Percentiles rank a stretch among this genome's conserved stretches.
Evolutionary conservation across 2,888 invertebrate genomes (phyloP).

Genomic region (Eilema sororculum): DNA sequence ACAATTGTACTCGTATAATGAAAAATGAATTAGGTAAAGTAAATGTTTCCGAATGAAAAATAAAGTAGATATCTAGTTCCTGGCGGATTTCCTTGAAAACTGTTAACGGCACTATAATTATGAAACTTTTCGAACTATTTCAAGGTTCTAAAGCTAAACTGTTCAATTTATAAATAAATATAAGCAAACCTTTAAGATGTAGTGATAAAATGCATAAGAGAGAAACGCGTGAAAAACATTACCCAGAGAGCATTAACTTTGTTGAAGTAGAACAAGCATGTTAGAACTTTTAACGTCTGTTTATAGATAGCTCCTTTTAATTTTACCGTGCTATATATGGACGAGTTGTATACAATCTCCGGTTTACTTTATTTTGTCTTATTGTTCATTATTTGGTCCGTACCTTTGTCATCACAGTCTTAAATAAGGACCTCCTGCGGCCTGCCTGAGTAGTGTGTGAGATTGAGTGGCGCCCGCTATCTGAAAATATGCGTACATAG

Average conservation of each 20-base stretch:
- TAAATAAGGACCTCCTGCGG: conserved; percentile 27
- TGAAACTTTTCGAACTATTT: background rate
- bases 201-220: conserved; percentile 8
- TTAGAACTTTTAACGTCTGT: background rate
- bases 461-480: conserved; percentile 7
- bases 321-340: too few relatives aligned
- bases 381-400: background rate
- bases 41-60: background rate
- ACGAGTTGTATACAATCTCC: too few relatives aligned
- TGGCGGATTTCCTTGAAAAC: background rate
- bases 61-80: background rate
- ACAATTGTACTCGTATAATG: background rate
- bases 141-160: background rate
- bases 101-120: background rate
- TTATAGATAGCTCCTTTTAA: background rate
- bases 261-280: conserved; percentile 4
- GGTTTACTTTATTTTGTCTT: background rate
- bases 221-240: conserved; percentile 20
- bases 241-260: conserved; percentile 9
- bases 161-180: background rate
- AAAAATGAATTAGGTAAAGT: background rate
- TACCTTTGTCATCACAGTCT: conserved; percentile 41
- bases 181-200: conserved; percentile 2
- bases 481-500: conserved; percentile 9
- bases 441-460: conserved; percentile 9